Percentiles rank a stretch among this genome's conserved stretches.
Evolutionary conservation across 30 jellyfish, hydroid and myxozoan species (phyloP).

Genomic region (Pelagia noctiluca): DNA sequence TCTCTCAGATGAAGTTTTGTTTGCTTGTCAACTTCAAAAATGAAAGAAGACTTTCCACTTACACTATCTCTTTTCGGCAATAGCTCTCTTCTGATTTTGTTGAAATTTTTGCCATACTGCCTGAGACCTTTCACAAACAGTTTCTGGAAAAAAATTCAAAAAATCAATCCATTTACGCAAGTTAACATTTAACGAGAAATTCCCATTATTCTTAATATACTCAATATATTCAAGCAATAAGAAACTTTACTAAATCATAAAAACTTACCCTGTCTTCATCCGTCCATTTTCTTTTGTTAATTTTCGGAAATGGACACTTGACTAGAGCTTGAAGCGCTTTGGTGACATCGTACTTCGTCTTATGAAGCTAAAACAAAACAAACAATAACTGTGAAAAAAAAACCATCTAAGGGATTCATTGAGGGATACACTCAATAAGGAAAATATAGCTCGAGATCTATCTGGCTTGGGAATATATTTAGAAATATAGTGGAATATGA

Average conservation of each 20-base stretch:
- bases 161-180: background rate
- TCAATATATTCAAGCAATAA: background rate
- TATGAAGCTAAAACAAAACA: constrained; percentile 74
- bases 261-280: constrained; percentile 95
- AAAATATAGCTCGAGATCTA: background rate
- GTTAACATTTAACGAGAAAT: background rate
- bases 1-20: too few relatives aligned
- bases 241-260: background rate
- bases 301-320: constrained; percentile 75
- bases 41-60: constrained; percentile 19
- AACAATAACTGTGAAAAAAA: background rate
- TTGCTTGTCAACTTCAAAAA: too few relatives aligned
- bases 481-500: too few relatives aligned
- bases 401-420: background rate
- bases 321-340: constrained; percentile 85
- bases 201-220: too few relatives aligned
- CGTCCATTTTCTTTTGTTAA: constrained; percentile 73
- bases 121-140: constrained; percentile 89
- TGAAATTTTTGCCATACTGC: constrained; percentile 93
- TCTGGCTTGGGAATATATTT: too few relatives aligned
- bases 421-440: background rate
- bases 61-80: constrained; percentile 90
- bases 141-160: constrained; percentile 57
- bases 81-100: constrained; percentile 88
- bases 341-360: constrained; percentile 73